Conservation (phyloP, 2,797 vertebrate species). For the Catharus ustulatus region DNA sequence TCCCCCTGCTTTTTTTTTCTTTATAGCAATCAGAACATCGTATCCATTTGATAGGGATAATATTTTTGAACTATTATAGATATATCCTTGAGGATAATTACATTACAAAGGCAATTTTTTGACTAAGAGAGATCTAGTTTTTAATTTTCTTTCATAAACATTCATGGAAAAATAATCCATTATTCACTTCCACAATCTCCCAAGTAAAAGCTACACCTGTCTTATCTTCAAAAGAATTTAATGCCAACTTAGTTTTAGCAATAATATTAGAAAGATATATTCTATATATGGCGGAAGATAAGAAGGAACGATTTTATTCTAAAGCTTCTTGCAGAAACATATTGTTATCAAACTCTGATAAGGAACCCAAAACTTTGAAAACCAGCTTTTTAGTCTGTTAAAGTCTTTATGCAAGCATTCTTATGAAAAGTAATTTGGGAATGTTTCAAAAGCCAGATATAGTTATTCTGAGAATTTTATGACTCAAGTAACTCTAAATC, state of each 20-base stretch:
- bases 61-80: neutral
- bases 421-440: neutral
- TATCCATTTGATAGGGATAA: neutral
- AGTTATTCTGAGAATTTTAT: neutral
- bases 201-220: neutral
- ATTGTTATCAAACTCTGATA: neutral
- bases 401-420: neutral
- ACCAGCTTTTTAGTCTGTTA: neutral
- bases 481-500: neutral
- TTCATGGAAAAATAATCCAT: neutral
- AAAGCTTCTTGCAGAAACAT: neutral
- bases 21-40: neutral
- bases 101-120: neutral
- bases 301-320: neutral
- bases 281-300: neutral
- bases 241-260: neutral
- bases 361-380: neutral
- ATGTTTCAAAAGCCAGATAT: neutral
- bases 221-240: neutral
- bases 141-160: neutral
- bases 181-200: neutral
- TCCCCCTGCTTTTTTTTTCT: rapidly evolving
- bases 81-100: neutral
- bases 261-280: neutral
- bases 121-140: neutral